Percentiles rank a stretch among this genome's conserved stretches.
phyloP scores from a whole-genome alignment of 2,113 vertebrate genomes.

The Proteles cristata region DNA sequence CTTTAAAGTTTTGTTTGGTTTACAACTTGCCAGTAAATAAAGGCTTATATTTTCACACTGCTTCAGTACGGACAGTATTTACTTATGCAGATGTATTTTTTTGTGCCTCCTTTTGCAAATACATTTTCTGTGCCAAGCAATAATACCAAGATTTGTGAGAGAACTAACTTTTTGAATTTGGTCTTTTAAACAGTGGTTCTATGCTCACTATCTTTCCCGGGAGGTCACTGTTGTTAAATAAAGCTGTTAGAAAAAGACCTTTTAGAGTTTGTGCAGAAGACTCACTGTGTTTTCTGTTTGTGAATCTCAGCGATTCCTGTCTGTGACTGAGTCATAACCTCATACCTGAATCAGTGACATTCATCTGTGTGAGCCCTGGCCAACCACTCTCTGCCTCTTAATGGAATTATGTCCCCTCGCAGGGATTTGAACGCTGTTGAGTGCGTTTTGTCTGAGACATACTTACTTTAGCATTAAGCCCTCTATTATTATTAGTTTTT shows the following conservation, averaged over 20 bases:
- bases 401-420: background rate
- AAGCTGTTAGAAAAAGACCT: background rate
- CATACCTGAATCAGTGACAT: conserved; percentile 21
- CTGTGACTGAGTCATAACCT: background rate
- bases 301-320: conserved; percentile 41
- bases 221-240: background rate
- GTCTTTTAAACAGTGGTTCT: background rate
- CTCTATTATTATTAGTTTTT: conserved; percentile 4
- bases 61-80: conserved; percentile 34
- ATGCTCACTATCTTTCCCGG: background rate
- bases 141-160: conserved; percentile 53
- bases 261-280: background rate
- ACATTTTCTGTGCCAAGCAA: background rate
- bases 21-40: background rate
- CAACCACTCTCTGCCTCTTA: background rate
- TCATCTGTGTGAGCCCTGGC: background rate
- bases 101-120: conserved; percentile 31
- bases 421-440: conserved; percentile 50
- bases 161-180: conserved; percentile 47
- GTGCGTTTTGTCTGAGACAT: conserved; percentile 5
- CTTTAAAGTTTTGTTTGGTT: conserved; percentile 43
- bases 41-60: conserved; percentile 45
- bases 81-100: conserved; percentile 33
- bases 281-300: background rate
- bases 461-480: conserved; percentile 25